A percentile compares a stretch with the other conserved stretches of the same genome.
Conservation (phyloP, 2,797 vertebrate genomes). For the Loriculus beryllinus region DNA sequence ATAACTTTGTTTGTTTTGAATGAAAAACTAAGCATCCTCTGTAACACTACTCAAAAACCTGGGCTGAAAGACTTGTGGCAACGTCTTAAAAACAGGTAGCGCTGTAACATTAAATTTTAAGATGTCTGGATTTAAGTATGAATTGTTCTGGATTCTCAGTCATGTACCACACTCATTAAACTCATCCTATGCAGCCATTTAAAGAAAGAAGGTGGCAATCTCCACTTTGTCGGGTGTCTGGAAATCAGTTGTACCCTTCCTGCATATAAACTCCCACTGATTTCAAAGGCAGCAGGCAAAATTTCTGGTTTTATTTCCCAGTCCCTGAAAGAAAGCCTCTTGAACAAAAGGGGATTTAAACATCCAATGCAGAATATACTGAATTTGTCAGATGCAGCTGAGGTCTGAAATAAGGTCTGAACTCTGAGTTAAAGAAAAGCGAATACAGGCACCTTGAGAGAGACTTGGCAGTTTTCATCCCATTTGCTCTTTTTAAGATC, state of each 20-base stretch:
- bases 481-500: slow-evolving; percentile 22
- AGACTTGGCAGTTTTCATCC: neutral
- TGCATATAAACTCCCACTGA: neutral
- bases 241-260: neutral
- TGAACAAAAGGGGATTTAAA: slow-evolving; percentile 2
- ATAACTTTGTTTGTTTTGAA: neutral
- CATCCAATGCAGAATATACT: neutral
- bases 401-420: neutral
- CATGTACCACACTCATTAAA: neutral
- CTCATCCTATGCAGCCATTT: neutral
- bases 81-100: neutral
- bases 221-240: neutral
- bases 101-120: neutral
- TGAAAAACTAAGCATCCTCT: neutral
- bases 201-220: neutral
- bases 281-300: neutral
- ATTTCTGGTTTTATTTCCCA: neutral
- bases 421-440: neutral
- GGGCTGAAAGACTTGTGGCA: neutral
- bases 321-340: neutral
- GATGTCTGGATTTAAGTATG: neutral
- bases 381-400: neutral
- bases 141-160: neutral
- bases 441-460: neutral
- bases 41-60: neutral